Evolutionary conservation across 2,797 vertebrate genomes (phyloP).

Genomic region (Cynodonichthys magdalenae): DNA sequence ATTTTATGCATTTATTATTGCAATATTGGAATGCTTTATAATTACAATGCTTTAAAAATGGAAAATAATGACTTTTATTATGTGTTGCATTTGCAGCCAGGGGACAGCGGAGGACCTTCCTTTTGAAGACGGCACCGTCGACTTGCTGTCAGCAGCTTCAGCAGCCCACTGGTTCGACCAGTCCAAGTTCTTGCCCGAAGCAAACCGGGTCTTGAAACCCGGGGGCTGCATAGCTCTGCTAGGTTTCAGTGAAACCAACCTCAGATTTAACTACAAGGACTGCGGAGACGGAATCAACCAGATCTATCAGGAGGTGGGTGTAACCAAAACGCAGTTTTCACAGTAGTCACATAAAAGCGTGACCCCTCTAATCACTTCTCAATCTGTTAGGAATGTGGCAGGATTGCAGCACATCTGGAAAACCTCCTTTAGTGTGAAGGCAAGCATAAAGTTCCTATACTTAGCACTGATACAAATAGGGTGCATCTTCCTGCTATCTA

Average conservation of each 20-base stretch:
- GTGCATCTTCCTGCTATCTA: no score
- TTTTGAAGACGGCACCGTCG: slow-evolving; percentile 73
- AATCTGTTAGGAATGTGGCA: no score
- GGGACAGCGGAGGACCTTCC: slow-evolving; percentile 76
- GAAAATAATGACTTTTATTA: neutral
- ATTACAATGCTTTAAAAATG: no score
- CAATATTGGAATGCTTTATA: no score
- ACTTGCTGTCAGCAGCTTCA: slow-evolving; percentile 72
- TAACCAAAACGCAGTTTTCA: neutral
- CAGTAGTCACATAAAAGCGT: no score
- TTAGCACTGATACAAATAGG: no score
- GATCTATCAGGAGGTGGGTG: slow-evolving; percentile 66
- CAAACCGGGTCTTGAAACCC: slow-evolving; percentile 73
- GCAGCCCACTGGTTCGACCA: slow-evolving; percentile 81
- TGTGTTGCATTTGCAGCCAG: slow-evolving; percentile 49
- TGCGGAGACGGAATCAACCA: slow-evolving; percentile 67
- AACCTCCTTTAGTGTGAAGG: no score
- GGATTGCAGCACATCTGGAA: no score
- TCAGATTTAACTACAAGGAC: slow-evolving; percentile 50
- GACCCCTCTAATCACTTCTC: no score
- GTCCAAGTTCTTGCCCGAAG: slow-evolving; percentile 69
- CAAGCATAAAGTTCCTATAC: no score
- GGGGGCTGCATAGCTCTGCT: slow-evolving; percentile 76
- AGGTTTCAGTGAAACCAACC: slow-evolving; percentile 23
- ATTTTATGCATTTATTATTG: no score